Evolutionary conservation across 2,797 vertebrate genomes (phyloP), one percentile per base, ranked within the genome.

Genomic region (Moxostoma hubbsi): DNA sequence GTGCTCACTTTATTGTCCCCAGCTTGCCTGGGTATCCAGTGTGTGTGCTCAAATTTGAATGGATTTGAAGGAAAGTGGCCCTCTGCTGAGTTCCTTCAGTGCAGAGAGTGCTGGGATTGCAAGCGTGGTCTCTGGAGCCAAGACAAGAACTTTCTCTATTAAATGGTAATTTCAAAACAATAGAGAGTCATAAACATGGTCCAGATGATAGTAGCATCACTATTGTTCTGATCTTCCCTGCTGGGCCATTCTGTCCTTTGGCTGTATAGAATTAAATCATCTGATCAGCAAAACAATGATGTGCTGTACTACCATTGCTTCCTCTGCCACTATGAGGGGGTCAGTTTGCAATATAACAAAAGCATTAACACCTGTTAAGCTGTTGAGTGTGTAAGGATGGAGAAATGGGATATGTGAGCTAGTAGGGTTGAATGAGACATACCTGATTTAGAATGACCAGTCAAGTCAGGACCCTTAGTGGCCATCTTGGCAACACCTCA

Each of bases 221-320:
- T 45, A 72, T 58, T 73, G 77, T 72, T 79, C 24, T 18, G 10
- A 61, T 49, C 7, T 8, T 8, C 36, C 62, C 73, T 13, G 43
- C 54, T 47, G 82, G 49, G 67, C 16, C 7, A 1, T 54, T 51
- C 15, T 72, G 68, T 62, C 70, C 47, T 68, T 54, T 18, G 16
- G 81, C 70, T 69, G 43, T 45, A 55, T 65, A 67, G 65, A 74
- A 69, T 73, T 72, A 55, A 72, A 70, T 80, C 73, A 54, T 82
- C 75, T 68, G 72, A 70, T 82, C 77, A 71, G 73, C 43, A 69
- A 46, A 76, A 83, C 62, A 80, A 73, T 83, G 67, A 59, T 58
- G 49, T 53, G 57, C 36, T 70, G 57, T 78, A 55, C 77, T 55
- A 55, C 66, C 50, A 24, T 16, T 65, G 51, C 53, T n/a, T 50